phyloP scores from a whole-genome alignment of 2,888 invertebrate species.

The Nebria salina region DNA sequence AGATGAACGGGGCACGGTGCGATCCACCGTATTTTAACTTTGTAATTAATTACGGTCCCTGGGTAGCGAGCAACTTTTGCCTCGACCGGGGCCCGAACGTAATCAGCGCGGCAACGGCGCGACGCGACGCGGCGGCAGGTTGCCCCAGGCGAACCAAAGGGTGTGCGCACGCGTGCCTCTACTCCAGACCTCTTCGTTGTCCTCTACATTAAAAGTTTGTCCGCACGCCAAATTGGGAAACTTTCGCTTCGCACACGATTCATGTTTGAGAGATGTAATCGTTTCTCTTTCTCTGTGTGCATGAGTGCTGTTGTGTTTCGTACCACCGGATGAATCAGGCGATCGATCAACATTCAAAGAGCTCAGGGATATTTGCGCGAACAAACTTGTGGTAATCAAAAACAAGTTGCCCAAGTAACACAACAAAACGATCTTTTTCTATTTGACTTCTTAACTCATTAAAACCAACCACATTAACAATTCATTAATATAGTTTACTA shows the following conservation, averaged over 20 bases:
- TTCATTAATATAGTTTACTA: no score
- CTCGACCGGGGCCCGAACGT: constrained; percentile 20
- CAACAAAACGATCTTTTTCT: no score
- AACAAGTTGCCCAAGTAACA: no score
- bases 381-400: neutral
- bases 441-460: no score
- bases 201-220: constrained; percentile 38
- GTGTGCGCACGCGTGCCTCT: constrained; percentile 18
- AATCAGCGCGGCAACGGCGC: constrained; percentile 9
- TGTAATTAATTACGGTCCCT: constrained; percentile 46
- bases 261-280: constrained; percentile 44
- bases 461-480: no score
- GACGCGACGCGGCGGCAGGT: no score
- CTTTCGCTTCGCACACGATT: constrained; percentile 38
- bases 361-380: neutral
- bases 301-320: neutral
- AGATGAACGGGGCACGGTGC: neutral
- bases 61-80: constrained; percentile 25
- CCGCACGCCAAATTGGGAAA: constrained; percentile 44
- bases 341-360: neutral
- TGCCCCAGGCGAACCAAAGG: neutral
- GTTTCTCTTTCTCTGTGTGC: constrained; percentile 11
- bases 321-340: neutral
- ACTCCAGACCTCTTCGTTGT: neutral
- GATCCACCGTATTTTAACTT: constrained; percentile 40